phyloP scores from a whole-genome alignment of 2,888 invertebrate species.

The Globia sparganii region DNA sequence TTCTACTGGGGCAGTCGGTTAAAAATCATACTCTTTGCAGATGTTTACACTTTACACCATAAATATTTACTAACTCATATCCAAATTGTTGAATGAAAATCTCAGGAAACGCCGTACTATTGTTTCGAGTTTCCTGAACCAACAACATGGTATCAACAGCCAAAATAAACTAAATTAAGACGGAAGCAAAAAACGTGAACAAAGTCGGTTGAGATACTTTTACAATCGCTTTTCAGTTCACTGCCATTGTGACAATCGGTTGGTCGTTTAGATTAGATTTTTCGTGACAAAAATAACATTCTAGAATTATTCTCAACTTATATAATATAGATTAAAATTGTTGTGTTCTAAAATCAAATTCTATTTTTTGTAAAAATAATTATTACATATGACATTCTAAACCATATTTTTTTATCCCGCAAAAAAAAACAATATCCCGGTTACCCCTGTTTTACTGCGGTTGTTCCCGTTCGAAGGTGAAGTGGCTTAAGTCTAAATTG shows the following conservation, averaged over 20 bases:
- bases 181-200: constrained; percentile 56
- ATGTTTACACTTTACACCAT: constrained; percentile 13
- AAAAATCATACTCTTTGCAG: neutral
- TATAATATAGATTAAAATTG: neutral
- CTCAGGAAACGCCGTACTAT: constrained; percentile 59
- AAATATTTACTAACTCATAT: constrained; percentile 59
- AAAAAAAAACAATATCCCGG: neutral
- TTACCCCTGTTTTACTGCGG: neutral
- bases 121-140: constrained; percentile 61
- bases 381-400: neutral
- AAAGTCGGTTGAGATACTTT: constrained; percentile 46
- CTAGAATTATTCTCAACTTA: neutral
- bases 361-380: neutral
- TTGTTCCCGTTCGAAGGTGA: constrained; percentile 23
- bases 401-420: too few species aligned
- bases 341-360: neutral
- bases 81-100: constrained; percentile 56
- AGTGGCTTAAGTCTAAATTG: constrained; percentile 52
- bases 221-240: constrained; percentile 56
- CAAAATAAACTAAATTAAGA: constrained; percentile 50
- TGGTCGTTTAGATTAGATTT: constrained; percentile 49
- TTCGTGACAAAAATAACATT: neutral
- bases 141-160: constrained; percentile 50
- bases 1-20: too few species aligned
- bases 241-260: constrained; percentile 42